Base-by-base conservation (phyloP, 2,113 vertebrate genomes). In the Bos indicus region DNA sequence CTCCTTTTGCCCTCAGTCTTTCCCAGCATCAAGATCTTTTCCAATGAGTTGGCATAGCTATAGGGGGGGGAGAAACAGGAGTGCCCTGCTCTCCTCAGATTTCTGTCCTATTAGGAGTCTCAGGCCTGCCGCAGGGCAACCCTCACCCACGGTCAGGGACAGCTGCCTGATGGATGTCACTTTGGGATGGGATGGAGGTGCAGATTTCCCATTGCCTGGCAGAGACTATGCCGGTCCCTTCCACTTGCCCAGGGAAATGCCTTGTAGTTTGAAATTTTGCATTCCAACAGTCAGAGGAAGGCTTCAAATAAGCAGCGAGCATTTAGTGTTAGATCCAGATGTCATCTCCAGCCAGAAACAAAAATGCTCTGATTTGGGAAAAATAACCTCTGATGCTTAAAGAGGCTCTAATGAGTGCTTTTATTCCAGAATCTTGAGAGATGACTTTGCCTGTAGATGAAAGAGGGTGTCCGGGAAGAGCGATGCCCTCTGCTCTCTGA, bases 331-430 rank as follows among this genome's bases (percentile, higher is more conserved):
- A 95, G 94, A 98, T 97, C 90, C 97, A 96, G 96, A 92, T 98
- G 95, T 93, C 98, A 90, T 98, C 90, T 98, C 98, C 96, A 98
- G 96, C 92, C 97, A 98, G 98, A 98, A 88, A 94, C 97, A 98
- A 97, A 98, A 98, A 96, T 16, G 88, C 97, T 98, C 98, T 98
- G 96, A 98, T 96, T 98, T 98, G 98, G 96, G 96, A 67, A 96
- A 97, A 98, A 97, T 98, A 98, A 98, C 97, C 40, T 83, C 95
- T 98, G 98, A 98, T 94, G 84, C 92, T 96, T 98, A 98, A 98
- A 98, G 92, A 98, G 97, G 67, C 90, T 98, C 89, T 98, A 98
- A 98, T 98, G 98, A 99, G 96, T 98, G 95, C 97, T 97, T 98
- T 97, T 96, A 81, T 98, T 90, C 92, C 96, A 95, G 97, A 88